Conservation (phyloP, 2,113 vertebrate species). For the Myiagra hebetior region DNA sequence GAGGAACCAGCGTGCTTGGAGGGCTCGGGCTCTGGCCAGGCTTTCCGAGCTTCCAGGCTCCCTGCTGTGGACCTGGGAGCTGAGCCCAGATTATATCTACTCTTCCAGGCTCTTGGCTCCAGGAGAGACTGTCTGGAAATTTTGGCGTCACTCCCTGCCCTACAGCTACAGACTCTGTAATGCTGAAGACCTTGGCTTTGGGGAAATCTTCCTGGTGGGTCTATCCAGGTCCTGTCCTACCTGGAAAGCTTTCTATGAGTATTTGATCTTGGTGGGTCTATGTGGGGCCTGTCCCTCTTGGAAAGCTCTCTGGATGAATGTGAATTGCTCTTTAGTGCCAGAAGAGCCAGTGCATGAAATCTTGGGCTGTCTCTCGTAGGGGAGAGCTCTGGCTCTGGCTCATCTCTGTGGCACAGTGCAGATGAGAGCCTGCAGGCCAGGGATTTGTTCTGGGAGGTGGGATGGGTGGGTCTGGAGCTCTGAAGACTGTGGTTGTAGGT, state of each 20-base stretch:
- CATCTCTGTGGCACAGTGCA: neutral
- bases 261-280: neutral
- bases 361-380: accelerated
- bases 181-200: conserved; percentile 33
- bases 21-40: neutral
- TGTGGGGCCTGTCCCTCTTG: neutral
- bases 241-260: neutral
- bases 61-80: conserved; percentile 55
- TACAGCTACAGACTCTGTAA: neutral
- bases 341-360: neutral
- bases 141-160: conserved; percentile 27
- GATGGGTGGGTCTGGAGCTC: neutral
- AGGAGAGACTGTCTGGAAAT: conserved; percentile 52
- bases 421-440: neutral
- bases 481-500: neutral
- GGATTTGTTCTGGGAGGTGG: neutral
- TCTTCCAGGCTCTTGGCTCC: conserved; percentile 58
- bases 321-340: neutral
- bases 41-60: neutral
- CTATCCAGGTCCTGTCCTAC: neutral
- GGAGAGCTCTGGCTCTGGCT: neutral
- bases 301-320: neutral
- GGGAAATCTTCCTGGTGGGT: conserved; percentile 53
- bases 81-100: conserved; percentile 57
- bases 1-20: neutral